A percentile compares a stretch with the other conserved stretches of the same genome.
Evolutionary conservation across 2,888 invertebrate species (phyloP).

Genomic region (Gryllus longicercus): DNA sequence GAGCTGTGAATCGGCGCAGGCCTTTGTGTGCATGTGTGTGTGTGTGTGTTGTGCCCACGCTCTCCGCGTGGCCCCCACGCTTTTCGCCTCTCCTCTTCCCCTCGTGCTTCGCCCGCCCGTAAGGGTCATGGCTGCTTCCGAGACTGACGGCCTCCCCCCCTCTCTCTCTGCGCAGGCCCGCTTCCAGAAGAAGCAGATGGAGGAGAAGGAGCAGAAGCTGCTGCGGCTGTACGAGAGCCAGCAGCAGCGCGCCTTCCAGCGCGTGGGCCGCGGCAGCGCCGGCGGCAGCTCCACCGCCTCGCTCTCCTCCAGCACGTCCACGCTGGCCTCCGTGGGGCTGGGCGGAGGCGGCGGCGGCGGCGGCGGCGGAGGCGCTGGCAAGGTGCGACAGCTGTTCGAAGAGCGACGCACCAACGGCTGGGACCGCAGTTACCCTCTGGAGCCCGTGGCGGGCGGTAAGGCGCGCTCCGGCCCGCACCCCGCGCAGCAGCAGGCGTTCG

Average conservation of each 20-base stretch:
- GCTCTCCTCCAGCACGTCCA: conserved; percentile 39
- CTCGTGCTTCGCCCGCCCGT: too few relatives aligned
- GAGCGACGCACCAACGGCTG: conserved; percentile 57
- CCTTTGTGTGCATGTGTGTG: too few relatives aligned
- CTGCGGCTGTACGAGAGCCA: conserved; percentile 66
- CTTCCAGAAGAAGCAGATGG: conserved; percentile 77
- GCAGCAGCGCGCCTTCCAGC: conserved; percentile 62
- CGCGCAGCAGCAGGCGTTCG: conserved; percentile 17
- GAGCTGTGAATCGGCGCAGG: too few relatives aligned
- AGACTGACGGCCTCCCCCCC: background rate
- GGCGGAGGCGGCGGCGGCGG: conserved; percentile 44
- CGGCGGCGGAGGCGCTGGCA: conserved; percentile 31
- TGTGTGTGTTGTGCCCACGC: too few relatives aligned
- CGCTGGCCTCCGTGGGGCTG: conserved; percentile 11
- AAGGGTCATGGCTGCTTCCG: too few relatives aligned
- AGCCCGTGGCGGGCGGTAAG: conserved; percentile 62
- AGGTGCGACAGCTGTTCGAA: conserved; percentile 84
- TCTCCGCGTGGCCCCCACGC: too few relatives aligned
- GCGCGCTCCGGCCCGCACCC: background rate
- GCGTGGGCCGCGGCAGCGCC: conserved; percentile 53
- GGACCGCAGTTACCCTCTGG: conserved; percentile 77
- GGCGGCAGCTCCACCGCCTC: conserved; percentile 40
- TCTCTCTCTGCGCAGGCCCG: conserved; percentile 59
- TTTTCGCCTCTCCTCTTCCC: too few relatives aligned
- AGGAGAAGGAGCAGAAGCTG: conserved; percentile 75